Percentiles rank a stretch among this genome's conserved stretches.
Conservation (phyloP, 1,140 invertebrate species). For the Papilio xuthus region DNA sequence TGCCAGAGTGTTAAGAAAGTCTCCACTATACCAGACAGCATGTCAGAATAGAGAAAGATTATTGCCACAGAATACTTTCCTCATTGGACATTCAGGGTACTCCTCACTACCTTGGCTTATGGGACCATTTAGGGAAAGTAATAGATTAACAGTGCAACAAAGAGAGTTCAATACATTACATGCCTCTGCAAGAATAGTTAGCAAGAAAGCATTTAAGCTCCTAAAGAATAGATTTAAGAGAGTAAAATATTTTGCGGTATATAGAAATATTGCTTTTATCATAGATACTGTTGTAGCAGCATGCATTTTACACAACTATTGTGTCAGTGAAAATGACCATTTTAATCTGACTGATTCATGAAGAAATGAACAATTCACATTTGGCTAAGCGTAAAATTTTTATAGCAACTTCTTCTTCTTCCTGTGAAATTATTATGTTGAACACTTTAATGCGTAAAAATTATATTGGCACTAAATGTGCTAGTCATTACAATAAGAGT, state of each 20-base stretch:
- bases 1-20: constrained; percentile 56
- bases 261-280: constrained; percentile 68
- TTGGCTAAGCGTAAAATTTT: background rate
- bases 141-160: constrained; percentile 61
- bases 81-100: constrained; percentile 65
- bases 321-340: constrained; percentile 61
- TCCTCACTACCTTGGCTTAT: constrained; percentile 62
- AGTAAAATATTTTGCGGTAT: constrained; percentile 61
- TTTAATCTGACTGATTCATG: constrained; percentile 45
- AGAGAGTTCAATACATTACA: constrained; percentile 63
- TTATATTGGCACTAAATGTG: too few relatives aligned
- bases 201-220: constrained; percentile 58
- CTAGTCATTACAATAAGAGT: too few relatives aligned
- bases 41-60: constrained; percentile 53
- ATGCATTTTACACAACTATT: constrained; percentile 69
- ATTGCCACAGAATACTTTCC: constrained; percentile 61
- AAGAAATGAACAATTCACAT: background rate
- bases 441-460: too few relatives aligned
- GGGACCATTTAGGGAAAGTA: constrained; percentile 65
- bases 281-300: constrained; percentile 67
- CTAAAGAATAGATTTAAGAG: constrained; percentile 61
- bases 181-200: constrained; percentile 57
- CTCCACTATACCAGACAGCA: constrained; percentile 61
- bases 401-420: too few relatives aligned
- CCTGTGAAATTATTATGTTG: too few relatives aligned